Evolutionary conservation across 2,113 vertebrate genomes (phyloP), one percentile per base, ranked within the genome.

Genomic region (Tenrec ecaudatus): DNA sequence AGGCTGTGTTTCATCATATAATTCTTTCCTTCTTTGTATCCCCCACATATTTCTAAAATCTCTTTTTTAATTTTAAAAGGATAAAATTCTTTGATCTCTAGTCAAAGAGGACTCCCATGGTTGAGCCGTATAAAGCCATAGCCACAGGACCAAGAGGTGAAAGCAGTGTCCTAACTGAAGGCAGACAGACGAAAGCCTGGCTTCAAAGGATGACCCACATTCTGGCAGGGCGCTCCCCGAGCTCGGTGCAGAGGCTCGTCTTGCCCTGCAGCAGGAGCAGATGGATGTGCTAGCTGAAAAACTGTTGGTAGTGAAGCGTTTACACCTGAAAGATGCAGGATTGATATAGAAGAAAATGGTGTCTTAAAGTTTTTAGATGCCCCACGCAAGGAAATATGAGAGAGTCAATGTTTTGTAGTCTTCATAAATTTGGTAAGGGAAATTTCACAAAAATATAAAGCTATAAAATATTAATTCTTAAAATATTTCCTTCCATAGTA

Each of bases 391-490:
- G 31, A 86, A 36, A 33, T 29, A 29, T 36, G 4, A 40, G 85
- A 57, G 36, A 89, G 79, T 86, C 86, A 92, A 82, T 88, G 47
- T 95, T 58, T 62, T 86, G 62, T 40, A 57, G 81, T 89, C 38
- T 94, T 87, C 60, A 85, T 57, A 89, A 76, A 79, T 83, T 86
- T 92, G 43, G 19, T 84, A 95, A 91, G 29, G 27, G 43, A 71
- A 81, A 81, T 80, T 73, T 95, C 77, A 38, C 75, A 53, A 95
- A 91, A 83, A 86, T 62, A 22, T 5, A 78, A 73, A 23, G 80
- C 3, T 47, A 40, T 71, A 6, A 69, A 66, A 75, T 86, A 92
- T 6, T 9, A 75, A 85, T 82, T 93, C 27, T 11, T 86, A 27
- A 91, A 94, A 79, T 69, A 73, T 31, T 92, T 93, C 43, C 81